These are phyloP conservation scores for Lacanobia oleracea DNA, from an alignment of 2,888 invertebrate species.

Conservation along the genomic window DNA sequence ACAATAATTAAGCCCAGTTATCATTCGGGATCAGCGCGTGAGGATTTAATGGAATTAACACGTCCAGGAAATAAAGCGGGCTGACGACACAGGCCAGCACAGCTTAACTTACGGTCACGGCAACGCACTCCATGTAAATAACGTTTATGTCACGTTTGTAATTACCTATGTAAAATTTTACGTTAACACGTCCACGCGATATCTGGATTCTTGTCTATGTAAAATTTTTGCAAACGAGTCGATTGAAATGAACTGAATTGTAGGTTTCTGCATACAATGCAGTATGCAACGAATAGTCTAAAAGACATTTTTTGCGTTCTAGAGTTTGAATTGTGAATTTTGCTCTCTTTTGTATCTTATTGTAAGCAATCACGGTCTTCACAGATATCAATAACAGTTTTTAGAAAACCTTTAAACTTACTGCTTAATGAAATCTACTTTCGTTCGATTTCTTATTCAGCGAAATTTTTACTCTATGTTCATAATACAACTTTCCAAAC, in stretches of 20 bases:
- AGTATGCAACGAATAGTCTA: constrained; percentile 35
- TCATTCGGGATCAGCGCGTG: constrained; percentile 58
- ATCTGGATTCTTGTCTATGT: constrained; percentile 65
- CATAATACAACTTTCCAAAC: constrained; percentile 60
- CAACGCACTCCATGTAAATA: constrained; percentile 65
- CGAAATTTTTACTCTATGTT: constrained; percentile 55
- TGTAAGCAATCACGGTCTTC: constrained; percentile 5
- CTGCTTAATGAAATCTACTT: constrained; percentile 7
- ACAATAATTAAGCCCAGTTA: constrained; percentile 54
- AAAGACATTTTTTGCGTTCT: constrained; percentile 68
- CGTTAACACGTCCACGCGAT: constrained; percentile 67
- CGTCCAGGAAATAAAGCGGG: constrained; percentile 64
- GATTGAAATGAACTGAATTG: constrained; percentile 57
- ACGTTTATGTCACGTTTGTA: constrained; percentile 71
- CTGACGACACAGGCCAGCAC: constrained; percentile 58
- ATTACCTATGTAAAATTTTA: constrained; percentile 70
- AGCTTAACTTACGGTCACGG: constrained; percentile 63
- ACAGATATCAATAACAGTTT: neutral
- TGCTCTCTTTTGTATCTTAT: constrained; percentile 12
- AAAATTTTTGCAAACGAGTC: constrained; percentile 67
- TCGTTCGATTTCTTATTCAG: constrained; percentile 21
- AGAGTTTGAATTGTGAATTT: constrained; percentile 41
- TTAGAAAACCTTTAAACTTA: constrained; percentile 5
- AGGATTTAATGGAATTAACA: constrained; percentile 68
- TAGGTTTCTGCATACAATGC: constrained; percentile 62